These are phyloP conservation scores for Spilosoma lubricipeda DNA, from an alignment of 2,888 invertebrate species.

Conservation along the genomic window DNA sequence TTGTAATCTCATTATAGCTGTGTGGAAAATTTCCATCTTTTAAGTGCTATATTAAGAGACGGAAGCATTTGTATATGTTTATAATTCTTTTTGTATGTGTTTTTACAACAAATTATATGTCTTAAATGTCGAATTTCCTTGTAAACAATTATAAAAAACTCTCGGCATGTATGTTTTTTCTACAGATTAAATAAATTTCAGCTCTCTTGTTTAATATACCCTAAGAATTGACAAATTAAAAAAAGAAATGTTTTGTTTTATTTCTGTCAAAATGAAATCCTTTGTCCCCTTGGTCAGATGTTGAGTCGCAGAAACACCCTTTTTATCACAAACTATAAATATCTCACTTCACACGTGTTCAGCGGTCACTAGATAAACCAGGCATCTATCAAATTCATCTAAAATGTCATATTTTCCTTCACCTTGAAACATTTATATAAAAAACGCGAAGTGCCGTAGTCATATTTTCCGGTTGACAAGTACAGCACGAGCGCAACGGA, in stretches of 20 bases:
- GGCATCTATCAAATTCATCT: background rate
- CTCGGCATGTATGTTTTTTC: background rate
- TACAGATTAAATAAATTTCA: background rate
- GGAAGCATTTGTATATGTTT: too few relatives aligned
- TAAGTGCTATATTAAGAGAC: background rate
- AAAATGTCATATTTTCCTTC: background rate
- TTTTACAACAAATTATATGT: too few relatives aligned
- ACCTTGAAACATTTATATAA: slow-evolving; percentile 3
- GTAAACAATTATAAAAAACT: too few relatives aligned
- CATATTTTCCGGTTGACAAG: slow-evolving; percentile 49
- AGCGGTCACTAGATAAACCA: background rate
- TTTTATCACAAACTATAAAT: background rate
- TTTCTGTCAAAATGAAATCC: too few relatives aligned
- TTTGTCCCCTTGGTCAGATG: too few relatives aligned
- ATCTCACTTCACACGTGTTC: background rate
- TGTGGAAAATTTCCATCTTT: background rate
- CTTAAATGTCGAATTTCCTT: too few relatives aligned
- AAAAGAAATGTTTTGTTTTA: too few relatives aligned
- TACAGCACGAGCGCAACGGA: slow-evolving; percentile 54
- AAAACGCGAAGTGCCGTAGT: slow-evolving; percentile 33
- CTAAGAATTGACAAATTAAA: too few relatives aligned
- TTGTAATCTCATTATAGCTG: too few relatives aligned
- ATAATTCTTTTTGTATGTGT: too few relatives aligned
- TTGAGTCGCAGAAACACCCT: background rate
- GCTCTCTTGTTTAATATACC: background rate